phyloP scores from a whole-genome alignment of 1,140 invertebrate genomes.

The Theocolax elegans region DNA sequence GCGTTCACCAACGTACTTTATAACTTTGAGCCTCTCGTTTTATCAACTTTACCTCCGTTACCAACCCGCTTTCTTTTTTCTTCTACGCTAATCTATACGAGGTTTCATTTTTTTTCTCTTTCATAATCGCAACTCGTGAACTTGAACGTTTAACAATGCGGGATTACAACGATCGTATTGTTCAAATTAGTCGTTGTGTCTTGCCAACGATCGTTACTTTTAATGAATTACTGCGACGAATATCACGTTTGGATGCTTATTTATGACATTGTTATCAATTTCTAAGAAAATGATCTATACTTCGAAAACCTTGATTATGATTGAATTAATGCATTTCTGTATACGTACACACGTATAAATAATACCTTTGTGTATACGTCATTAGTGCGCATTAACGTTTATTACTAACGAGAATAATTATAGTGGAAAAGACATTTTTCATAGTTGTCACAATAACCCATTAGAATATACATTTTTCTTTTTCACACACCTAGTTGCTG shows the following conservation, averaged over 20 bases:
- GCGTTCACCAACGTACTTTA: not conserved
- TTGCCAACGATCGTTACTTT: not conserved
- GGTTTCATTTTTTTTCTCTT: too few relatives aligned
- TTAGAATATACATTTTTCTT: too few relatives aligned
- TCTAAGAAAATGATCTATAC: slow-evolving; percentile 16
- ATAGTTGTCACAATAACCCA: too few relatives aligned
- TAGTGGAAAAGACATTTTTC: not conserved
- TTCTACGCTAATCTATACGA: not conserved
- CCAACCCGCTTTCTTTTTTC: not conserved
- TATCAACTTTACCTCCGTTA: not conserved
- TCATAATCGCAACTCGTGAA: too few relatives aligned
- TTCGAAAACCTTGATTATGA: too few relatives aligned
- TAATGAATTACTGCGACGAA: not conserved
- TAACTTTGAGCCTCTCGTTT: not conserved
- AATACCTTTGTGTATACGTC: not conserved
- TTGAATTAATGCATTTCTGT: slow-evolving; percentile 11
- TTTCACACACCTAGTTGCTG: too few relatives aligned
- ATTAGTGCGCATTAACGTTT: not conserved
- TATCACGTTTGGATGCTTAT: too few relatives aligned
- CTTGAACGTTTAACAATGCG: too few relatives aligned
- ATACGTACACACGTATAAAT: not conserved
- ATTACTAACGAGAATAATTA: not conserved
- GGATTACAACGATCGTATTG: too few relatives aligned
- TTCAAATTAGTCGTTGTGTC: too few relatives aligned
- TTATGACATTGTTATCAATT: not conserved